Base-by-base conservation (phyloP, 2,888 invertebrate species). In the Eudasyphora cyanicolor region DNA sequence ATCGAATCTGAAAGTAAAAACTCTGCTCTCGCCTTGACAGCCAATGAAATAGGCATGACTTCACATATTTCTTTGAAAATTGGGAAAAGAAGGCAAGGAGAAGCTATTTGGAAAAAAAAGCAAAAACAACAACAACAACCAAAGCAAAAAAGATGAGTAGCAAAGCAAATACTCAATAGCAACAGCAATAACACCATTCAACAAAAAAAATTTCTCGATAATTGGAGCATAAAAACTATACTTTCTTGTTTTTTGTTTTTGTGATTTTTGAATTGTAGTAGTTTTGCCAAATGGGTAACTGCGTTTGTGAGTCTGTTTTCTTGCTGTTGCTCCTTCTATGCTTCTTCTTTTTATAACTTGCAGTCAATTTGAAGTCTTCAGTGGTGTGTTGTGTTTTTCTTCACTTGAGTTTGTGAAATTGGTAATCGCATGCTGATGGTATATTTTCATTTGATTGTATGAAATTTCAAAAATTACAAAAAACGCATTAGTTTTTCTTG, bases 131-230 rank as follows among this genome's bases (percentile, higher is more conserved):
- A 60, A 69, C 17, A 70, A 71, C 70, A 82, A 69, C 24, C 57
- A 27, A 70, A 70, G 64, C 60, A 35, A 42, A 76, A 27, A 69
- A 69, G 27, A 42, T 17, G 27, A 76, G 62, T 73, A 69, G 8
- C 57, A 60, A 60, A 71, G n/a, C 45, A 73, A 51, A 82, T 62
- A 77, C 74, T 64, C 81, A 82, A 79, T 79, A 82, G 32, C 32
- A 69, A 57, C 81, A 76, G 81, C 76, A 81, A 81, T 84, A 69
- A 57, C 81, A 76, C 84, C 76, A 81, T 84, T 84, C 84, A 84
- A 81, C 80, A 79, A n/a, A n/a, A n/a, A n/a, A n/a, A 81, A 84
- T 84, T 84, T 84, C 84, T 79, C 84, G 81, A 84, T 84, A 84
- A 84, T 84, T 84, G 81, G 84, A 84, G 84, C 84, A 84, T 81